Evolutionary conservation across 2,113 vertebrate species (phyloP), one percentile per base, ranked within the genome.

Genomic region (Circaetus cinerascens): DNA sequence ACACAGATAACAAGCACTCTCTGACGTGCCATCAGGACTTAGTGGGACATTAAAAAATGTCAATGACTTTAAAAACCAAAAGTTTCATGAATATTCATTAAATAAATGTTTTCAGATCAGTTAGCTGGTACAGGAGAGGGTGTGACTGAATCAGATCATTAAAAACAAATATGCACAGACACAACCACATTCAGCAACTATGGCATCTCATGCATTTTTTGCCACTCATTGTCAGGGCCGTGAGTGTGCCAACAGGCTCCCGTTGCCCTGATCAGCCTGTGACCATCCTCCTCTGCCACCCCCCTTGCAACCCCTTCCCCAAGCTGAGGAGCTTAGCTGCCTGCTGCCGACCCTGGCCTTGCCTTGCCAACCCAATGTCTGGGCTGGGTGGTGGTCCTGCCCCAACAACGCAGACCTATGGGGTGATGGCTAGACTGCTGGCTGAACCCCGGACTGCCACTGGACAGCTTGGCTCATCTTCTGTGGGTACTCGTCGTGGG

Each of bases 371-470:
- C 34, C 4, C 3, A 1, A 22, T 34, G 16, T 34, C 9, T 59
- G 29, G 7, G 26, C n/a, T 53, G 36, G 4, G 21, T 48, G 34
- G 16, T 55, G 43, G 23, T 80, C 53, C 22, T 86, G 20, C 29
- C 19, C n/a, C 7, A 2, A 6, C 26, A 22, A 6, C 8, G 29
- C 0, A 0, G 26, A 41, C 7, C 27, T 50, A 0, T 13, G n/a
- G 40, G 19, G 6, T 50, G 50, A 63, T 55, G 18, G 12, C 30
- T 25, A 11, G 25, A 60, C 45, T 56, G 18, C 36, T 86, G 27
- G 10, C 36, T 29, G 56, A 43, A 53, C 30, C 17, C 17, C 6
- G 2, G 21, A 21, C 41, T 29, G 14, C 19, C 51, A 64, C 40
- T 13, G 66, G 29, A 10, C 25, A 36, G 2, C 20, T 57, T 72